Base-by-base conservation (phyloP, 2,888 invertebrate species). In the Ormia ochracea region DNA sequence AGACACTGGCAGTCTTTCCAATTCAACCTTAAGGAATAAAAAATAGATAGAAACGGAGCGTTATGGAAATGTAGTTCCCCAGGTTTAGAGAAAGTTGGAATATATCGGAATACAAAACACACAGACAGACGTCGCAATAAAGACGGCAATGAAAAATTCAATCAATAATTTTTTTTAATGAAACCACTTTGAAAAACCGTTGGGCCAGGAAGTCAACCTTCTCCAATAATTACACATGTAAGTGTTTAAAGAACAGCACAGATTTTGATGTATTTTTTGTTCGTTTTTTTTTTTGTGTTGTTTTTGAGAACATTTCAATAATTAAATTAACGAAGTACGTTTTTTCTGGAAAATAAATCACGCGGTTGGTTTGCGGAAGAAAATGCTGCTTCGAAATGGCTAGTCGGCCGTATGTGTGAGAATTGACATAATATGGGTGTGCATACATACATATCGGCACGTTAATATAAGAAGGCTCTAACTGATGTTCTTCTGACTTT, bases 281-380 rank as follows among this genome's bases (percentile, higher is more conserved):
- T 2, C 36, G 17, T 36, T 36, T 45, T 2, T 4, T 1, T n/a
- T n/a, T n/a, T n/a, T n/a, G n/a, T n/a, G n/a, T n/a, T n/a, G n/a
- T n/a, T n/a, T n/a, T n/a, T n/a, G n/a, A n/a, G n/a, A 26, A 43
- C 43, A 68, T 28, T n/a, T 52, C 61, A 59, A 61, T 72, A 72
- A 72, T 72, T 72, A 38, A 70, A 70, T 70, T 70, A 70, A 50
- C 6, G 50, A 50, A 48, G 54, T 54, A 43, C 17, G 52, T 33
- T 52, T 14, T 61, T 70, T 59, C 17, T 21, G 36, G 33, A 48
- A 50, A 52, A 9, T 3, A 26, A 33, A 54, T 52, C 33, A 61
- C 31, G 61, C 3, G 12, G 5, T 43, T 63, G n/a, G 28, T 17
- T 3, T 1, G 26, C 23, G n/a, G 7, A 36, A 59, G 17, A 23